Conservation (phyloP, 2,797 vertebrate species). For the Stomatorhinus walkeri region DNA sequence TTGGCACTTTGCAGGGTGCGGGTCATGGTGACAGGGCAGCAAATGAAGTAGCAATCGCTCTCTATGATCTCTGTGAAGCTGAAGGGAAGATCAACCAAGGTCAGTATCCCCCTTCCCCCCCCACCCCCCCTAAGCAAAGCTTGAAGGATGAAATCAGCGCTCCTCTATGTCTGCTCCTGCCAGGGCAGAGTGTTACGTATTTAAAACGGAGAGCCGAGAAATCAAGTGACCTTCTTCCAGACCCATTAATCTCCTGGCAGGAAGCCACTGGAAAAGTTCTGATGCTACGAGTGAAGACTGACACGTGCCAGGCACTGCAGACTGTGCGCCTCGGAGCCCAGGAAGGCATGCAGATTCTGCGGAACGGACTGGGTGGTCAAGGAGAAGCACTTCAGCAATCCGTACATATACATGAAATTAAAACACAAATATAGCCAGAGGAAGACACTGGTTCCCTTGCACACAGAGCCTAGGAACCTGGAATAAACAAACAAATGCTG, state of each 20-base stretch:
- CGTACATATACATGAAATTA: neutral
- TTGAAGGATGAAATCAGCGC: slow-evolving; percentile 24
- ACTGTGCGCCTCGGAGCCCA: neutral
- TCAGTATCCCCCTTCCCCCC: slow-evolving; percentile 28
- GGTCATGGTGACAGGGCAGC: neutral
- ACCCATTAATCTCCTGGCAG: slow-evolving; percentile 34
- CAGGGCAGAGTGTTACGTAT: slow-evolving; percentile 32
- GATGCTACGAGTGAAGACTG: slow-evolving; percentile 21
- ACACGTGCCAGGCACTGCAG: slow-evolving; percentile 17
- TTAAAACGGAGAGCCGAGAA: slow-evolving; percentile 29
- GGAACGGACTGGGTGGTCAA: neutral
- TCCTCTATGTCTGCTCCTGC: slow-evolving; percentile 26
- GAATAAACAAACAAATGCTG: neutral
- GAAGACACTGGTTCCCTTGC: neutral
- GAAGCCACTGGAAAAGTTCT: slow-evolving; percentile 22
- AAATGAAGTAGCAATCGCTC: slow-evolving; percentile 26
- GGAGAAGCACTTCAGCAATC: neutral
- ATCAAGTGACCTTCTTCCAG: slow-evolving; percentile 36
- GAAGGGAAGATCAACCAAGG: neutral
- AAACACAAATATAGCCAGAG: neutral
- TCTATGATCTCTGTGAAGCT: slow-evolving; percentile 23
- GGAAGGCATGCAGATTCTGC: neutral
- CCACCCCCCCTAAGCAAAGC: neutral
- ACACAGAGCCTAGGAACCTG: neutral
- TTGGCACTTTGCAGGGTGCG: neutral